These are phyloP conservation scores for Polyommatus icarus DNA, from an alignment of 2,888 invertebrate genomes.

Conservation along the genomic window DNA sequence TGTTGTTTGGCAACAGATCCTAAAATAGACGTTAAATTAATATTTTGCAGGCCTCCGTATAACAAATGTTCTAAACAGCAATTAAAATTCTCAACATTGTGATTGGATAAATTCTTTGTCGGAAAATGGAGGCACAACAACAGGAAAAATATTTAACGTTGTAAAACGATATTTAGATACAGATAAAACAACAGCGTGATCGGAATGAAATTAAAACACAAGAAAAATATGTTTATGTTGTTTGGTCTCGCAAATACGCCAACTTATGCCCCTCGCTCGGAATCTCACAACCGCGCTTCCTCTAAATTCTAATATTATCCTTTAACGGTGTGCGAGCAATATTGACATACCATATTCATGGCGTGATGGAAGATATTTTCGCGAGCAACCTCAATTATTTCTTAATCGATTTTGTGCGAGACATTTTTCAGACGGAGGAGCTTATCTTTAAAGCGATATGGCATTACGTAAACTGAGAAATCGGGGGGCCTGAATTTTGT, in stretches of 20 bases:
- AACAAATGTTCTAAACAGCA: not conserved
- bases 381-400: constrained; percentile 3
- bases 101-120: not conserved
- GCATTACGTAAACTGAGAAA: constrained; percentile 1
- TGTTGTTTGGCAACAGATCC: not conserved
- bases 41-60: not conserved
- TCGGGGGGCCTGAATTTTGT: not conserved
- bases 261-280: constrained; percentile 14
- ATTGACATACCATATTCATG: constrained; percentile 4
- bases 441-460: not conserved
- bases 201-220: not conserved
- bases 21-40: not conserved
- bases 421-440: constrained; percentile 6
- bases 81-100: not conserved
- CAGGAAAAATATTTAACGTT: not conserved
- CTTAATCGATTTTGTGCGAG: constrained; percentile 9
- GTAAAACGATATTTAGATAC: not conserved
- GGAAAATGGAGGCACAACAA: not conserved
- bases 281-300: constrained; percentile 3
- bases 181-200: not conserved
- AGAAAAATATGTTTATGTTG: not conserved
- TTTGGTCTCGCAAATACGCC: not conserved
- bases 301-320: constrained; percentile 23
- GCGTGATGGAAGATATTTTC: too few relatives aligned
- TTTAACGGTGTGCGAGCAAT: constrained; percentile 12